Base-by-base conservation (phyloP, 1,140 invertebrate genomes). In the Eciton burchellii region DNA sequence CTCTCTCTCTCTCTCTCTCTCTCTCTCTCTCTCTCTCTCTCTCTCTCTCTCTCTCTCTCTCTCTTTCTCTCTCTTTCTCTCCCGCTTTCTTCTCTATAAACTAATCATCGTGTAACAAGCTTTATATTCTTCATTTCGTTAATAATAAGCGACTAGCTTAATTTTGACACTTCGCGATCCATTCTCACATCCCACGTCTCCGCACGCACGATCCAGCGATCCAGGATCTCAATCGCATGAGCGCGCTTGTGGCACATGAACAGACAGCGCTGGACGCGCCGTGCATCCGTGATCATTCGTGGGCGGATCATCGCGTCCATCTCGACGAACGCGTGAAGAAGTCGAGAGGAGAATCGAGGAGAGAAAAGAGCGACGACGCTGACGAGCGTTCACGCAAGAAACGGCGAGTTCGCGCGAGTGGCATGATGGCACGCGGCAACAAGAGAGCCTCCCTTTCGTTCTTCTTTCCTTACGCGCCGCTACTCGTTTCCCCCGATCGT, bases 141-240 rank as follows among this genome's bases (percentile, higher is more conserved):
- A 82, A 81, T 88, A 88, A 90, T 88, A n/a, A n/a, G 89, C 89
- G 92, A 92, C 91, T 92, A 92, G 92, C 88, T 84, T 90, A 92
- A 92, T 91, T 92, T 91, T 91, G 91, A 91, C 91, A 92, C 91
- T 91, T 87, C 84, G 88, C 84, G 87, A 90, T 89, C 90, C 84
- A 43, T 59, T 19, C 26, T 71, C 35, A 56, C n/a, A 70, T 68
- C 35, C 47, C 54, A 45, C 60, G 62, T 65, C 16, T 57, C 11
- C 43, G 56, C 26, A 71, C 21, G 41, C 62, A 56, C 77, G 65
- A 47, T 12, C 45, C 14, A 19, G 45, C 47, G 59, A 63, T 60
- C 41, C 21, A 74, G 21, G 43, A 74, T 77, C 49, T 14, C 56
- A 45, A 43, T 56, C 45, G 72, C 73, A 72, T 84, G 73, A 24